Base-by-base conservation (phyloP, 1,140 invertebrate species). In the Ips typographus region DNA sequence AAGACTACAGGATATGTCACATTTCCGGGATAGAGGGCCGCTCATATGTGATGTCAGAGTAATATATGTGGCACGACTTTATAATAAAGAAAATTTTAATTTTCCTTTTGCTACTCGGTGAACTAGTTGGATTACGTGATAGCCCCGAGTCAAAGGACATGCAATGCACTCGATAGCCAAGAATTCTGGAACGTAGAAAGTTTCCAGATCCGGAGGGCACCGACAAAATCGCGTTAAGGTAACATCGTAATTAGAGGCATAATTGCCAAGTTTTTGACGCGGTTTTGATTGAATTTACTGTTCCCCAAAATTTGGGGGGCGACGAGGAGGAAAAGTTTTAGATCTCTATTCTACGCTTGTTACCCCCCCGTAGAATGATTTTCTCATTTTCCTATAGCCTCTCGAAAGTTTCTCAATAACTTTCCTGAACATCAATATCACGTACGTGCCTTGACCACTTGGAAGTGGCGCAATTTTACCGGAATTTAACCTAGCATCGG, bases 1-100 rank as follows among this genome's bases (percentile, higher is more conserved):
- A 40, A 39, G 56, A 59, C 56, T 57, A 57, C 57, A 60, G 56
- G 57, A 67, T 59, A 67, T 67, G 65, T 67, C 56, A 67, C 65
- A 67, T 67, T 59, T 67, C 65, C 65, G 37, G 65, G 65, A 57
- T 52, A 37, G 51, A 65, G 40, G 8, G 39, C 22, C 40, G 51
- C 38, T 52, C 39, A 55, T 60, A 60, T 60, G 58, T 60, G 58
- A 43, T 36, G 22, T 22, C 22, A 22, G 22, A 22, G 22, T 22
- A 22, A 22, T 22, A 22, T 22, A 22, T 22, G 22, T 22, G 22
- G 22, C 22, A 22, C 22, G 22, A 22, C 22, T 22, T 22, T 22
- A 22, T 22, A 22, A 22, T 22, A 22, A 22, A 22, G 22, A 22
- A 22, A 22, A 22, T 22, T 22, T 22, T 22, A 22, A 22, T 22